phyloP scores from a whole-genome alignment of 2,797 vertebrate species.

The Intellagama lesueurii region DNA sequence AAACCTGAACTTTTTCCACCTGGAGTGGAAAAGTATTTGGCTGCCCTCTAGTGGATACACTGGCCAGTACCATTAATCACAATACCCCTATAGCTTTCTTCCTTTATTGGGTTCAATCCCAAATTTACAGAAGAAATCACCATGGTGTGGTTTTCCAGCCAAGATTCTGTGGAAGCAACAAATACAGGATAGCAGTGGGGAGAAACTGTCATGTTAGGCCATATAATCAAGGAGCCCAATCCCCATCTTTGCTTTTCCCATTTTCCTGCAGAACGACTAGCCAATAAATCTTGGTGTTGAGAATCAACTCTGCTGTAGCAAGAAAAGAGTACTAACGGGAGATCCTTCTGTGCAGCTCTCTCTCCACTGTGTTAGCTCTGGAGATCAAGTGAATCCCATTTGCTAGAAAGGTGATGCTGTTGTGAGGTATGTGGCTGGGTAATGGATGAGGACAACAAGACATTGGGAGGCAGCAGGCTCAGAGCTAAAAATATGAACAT shows the following conservation, averaged over 20 bases:
- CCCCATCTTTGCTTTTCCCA: neutral
- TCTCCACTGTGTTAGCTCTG: neutral
- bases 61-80: slow-evolving; percentile 3
- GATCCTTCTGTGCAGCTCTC: neutral
- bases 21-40: slow-evolving; percentile 1
- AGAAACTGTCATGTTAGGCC: neutral
- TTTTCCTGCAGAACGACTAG: neutral
- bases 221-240: neutral
- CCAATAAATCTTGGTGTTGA: neutral
- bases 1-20: neutral
- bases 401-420: neutral
- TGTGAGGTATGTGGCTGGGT: neutral
- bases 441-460: neutral
- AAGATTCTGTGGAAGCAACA: neutral
- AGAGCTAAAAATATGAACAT: neutral
- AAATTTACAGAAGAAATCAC: neutral
- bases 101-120: neutral
- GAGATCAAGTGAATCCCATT: neutral
- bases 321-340: slow-evolving; percentile 8
- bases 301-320: neutral
- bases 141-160: neutral
- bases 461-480: neutral
- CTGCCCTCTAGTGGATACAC: slow-evolving; percentile 31
- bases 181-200: neutral
- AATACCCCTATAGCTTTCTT: neutral